Conservation (phyloP, 2,113 vertebrate species). For the Prunella fulvescens region DNA sequence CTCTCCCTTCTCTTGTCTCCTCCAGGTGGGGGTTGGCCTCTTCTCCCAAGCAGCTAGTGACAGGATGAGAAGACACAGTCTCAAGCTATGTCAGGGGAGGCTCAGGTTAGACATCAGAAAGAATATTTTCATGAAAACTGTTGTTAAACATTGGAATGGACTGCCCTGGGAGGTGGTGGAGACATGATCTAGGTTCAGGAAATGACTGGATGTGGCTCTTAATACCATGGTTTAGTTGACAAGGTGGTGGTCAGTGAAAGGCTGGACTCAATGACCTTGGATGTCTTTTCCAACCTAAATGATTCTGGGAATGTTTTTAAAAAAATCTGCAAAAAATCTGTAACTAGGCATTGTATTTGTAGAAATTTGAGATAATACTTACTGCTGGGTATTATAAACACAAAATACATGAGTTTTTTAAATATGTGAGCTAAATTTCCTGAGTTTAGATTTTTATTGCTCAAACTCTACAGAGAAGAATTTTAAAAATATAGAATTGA, state of each 20-base stretch:
- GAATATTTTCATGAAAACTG: neutral
- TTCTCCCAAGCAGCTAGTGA: neutral
- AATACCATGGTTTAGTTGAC: no score
- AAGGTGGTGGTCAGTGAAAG: neutral
- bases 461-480: neutral
- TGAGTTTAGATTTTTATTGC: neutral
- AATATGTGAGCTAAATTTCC: neutral
- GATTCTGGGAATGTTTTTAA: neutral
- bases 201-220: neutral
- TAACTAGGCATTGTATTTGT: neutral
- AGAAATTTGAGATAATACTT: neutral
- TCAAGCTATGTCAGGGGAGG: neutral
- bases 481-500: neutral
- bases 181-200: neutral
- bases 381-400: neutral
- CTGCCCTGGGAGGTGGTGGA: neutral
- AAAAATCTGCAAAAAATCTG: neutral
- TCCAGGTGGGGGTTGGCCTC: accelerated
- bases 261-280: neutral
- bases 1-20: neutral
- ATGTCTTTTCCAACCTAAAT: neutral
- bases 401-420: accelerated
- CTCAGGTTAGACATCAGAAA: neutral
- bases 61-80: neutral
- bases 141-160: neutral